Evolutionary conservation across 1,140 invertebrate species (phyloP), one percentile per base, ranked within the genome.

Genomic region (Paraescarpia echinospica): DNA sequence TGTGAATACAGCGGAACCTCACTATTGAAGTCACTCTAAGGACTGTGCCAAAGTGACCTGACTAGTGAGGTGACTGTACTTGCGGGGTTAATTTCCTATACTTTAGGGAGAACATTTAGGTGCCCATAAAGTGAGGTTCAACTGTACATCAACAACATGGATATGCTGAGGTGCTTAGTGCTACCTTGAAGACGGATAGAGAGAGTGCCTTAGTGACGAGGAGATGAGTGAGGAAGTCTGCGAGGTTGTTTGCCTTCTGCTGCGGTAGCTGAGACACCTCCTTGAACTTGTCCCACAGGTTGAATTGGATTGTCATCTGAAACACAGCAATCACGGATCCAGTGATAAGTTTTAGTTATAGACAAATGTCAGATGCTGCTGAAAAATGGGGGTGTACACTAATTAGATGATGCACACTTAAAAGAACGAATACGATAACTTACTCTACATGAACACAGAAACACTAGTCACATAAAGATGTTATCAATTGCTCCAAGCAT

Each of bases 261-360:
- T 97, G 96, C 0, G 97, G 97, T 34, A 97, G 96, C 35, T 96
- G 96, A 22, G 97, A 96, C 33, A 99, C 95, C 89, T 98, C 97
- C 95, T 99, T 98, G 33, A 99, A 97, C 95, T 98, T 98, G 96
- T 99, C 99, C 99, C 99, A 99, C 12, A 98, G 96, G 33, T 97
- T 97, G 95, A 97, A 99, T 95, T 99, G 98, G 91, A 98, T 97
- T 0, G 97, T 97, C 92, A 99, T 97, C 97, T 98, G 96, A 94
- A 97, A 95, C 59, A 92, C 59, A 92, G 89, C 33, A 88, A 92
- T 27, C 18, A 77, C 59, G 22, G 8, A 41, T 12, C n/a, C n/a
- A n/a, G 41, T 41, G 4, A 41, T 4, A 41, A 12, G 41, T 12
- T 6, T 12, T 12, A 41, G 41, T 41, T 12, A n/a, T n/a, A n/a